Evolutionary conservation across 2,797 vertebrate genomes (phyloP).

Genomic region (Tinamus major): DNA sequence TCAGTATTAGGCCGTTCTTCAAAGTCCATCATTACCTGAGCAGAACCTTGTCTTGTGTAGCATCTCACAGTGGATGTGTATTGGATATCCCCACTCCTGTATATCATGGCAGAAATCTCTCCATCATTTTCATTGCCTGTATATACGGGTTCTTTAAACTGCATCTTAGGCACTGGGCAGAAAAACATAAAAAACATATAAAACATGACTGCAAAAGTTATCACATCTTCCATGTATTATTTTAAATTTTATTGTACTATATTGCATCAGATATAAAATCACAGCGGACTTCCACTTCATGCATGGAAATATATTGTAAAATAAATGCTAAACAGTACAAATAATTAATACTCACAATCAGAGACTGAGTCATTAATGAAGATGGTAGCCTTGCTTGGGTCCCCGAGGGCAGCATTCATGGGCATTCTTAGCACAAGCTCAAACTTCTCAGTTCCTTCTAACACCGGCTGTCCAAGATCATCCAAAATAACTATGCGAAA

Average conservation of each 20-base stretch:
- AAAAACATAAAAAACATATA: background rate
- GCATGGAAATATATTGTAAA: background rate
- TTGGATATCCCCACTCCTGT: conserved; percentile 88
- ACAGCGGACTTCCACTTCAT: background rate
- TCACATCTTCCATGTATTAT: background rate
- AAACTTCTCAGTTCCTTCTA: conserved; percentile 92
- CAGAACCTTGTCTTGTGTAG: conserved; percentile 92
- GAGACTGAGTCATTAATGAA: conserved; percentile 92
- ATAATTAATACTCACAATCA: conserved; percentile 85
- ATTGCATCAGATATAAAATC: background rate
- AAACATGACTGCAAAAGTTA: background rate
- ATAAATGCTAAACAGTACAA: background rate
- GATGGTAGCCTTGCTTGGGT: conserved; percentile 87
- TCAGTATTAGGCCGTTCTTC: conserved; percentile 94
- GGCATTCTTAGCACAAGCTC: conserved; percentile 93
- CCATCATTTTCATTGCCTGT: conserved; percentile 86
- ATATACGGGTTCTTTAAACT: conserved; percentile 87
- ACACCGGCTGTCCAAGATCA: conserved; percentile 90
- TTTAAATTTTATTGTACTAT: background rate
- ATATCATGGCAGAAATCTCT: conserved; percentile 80
- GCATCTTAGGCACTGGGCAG: conserved; percentile 89
- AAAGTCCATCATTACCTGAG: conserved; percentile 92
- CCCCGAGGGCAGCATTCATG: conserved; percentile 89
- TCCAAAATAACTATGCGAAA: conserved; percentile 90
- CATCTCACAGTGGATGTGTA: conserved; percentile 89